Evolutionary conservation across 2,888 invertebrate genomes (phyloP), one percentile per base, ranked within the genome.

Genomic region (Plusia festucae): DNA sequence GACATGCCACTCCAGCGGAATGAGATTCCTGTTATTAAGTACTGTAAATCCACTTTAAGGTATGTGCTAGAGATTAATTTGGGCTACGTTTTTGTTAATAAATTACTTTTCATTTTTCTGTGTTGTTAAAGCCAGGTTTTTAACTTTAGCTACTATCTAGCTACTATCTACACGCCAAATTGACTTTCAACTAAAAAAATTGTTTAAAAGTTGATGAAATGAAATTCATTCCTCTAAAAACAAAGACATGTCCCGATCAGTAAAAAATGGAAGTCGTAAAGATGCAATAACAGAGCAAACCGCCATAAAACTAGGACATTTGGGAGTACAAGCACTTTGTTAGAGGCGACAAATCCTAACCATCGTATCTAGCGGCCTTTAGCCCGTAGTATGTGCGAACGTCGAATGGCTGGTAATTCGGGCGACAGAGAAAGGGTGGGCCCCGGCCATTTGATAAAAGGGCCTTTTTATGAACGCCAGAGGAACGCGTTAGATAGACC

Each of bases 371-470:
- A 76, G 77, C 79, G 84, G 83, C 73, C 73, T 73, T 70, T 73
- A 65, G 66, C 74, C 67, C 60, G 24, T 82, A 83, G 83, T 83
- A 83, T 82, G 83, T 81, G 84, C 68, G 75, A 82, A 76, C 79
- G 73, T 65, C 67, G 76, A 85, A 92, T 90, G 82, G 87, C 86
- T 84, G 83, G 90, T 91, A 88, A 93, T 93, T 90, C 88, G 79
- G 84, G 81, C 81, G 85, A 93, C 92, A 92, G 80, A 82, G 85
- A 90, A 92, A 90, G 90, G 93, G 92, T 89, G 91, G 88, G 85
- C 67, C 85, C 69, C 78, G 75, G 67, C 78, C 76, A 82, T 85
- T 86, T 89, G 88, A 88, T 86, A 88, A 88, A 89, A 86, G 82
- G 76, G 75, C 69, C 73, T 82, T 89, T 90, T 91, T 91, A 91